Evolutionary conservation across 2,888 invertebrate genomes (phyloP), one percentile per base, ranked within the genome.

Genomic region (Arrhopalites spinosus): DNA sequence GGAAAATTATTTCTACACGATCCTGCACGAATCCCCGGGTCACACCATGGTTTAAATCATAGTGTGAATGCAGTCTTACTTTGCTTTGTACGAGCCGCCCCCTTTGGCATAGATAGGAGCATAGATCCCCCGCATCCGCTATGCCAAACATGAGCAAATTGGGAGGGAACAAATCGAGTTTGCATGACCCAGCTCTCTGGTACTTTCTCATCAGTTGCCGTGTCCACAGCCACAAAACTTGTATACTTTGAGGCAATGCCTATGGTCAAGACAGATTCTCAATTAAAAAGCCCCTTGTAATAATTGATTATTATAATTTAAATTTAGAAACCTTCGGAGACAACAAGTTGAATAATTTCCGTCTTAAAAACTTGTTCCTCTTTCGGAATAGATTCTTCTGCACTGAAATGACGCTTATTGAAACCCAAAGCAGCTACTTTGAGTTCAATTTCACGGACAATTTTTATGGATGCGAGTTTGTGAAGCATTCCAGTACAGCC

Each of bases 231-330:
- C 8, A 81, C 75, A 50, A 80, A 82, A 0, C 81, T 81, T 1
- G 82, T 82, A 71, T 80, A 79, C 53, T 78, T 81, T 0, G 82
- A 82, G 2, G 77, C 76, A 25, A 82, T 70, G 17, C 81, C 82
- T 82, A 23, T 2, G 64, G 43, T 11, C 17, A 36, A 50, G n/a
- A n/a, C n/a, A 50, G 25, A 47, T 36, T 3, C 2, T 56, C 8
- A 56, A 56, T 56, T 56, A n/a, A 56, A 20, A 56, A 45, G 45
- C 15, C 45, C 7, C 45, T 45, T 7, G 15, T 11, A 11, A 45
- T 45, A 45, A 45, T 11, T 45, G 45, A 64, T 72, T 3, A 13
- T 27, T 17, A 23, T 25, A 13, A n/a, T 43, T 36, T 7, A 11
- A 3, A 23, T 47, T 47, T 43, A 53, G 29, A 27, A 64, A 80